These are phyloP conservation scores for Hypsopygia costalis DNA, from an alignment of 2,888 invertebrate genomes.

Conservation along the genomic window DNA sequence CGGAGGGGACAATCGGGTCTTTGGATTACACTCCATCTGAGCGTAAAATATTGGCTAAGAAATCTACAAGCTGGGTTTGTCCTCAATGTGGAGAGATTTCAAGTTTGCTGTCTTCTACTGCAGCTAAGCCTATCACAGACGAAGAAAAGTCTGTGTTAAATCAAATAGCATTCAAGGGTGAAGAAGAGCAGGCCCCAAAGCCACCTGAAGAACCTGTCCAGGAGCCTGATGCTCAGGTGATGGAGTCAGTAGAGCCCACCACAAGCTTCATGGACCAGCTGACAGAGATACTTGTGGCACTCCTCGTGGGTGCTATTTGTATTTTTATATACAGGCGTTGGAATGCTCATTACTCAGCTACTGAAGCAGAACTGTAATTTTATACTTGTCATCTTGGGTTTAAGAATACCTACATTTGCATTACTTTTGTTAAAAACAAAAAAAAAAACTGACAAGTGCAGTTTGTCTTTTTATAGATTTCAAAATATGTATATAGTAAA, in stretches of 20 bases:
- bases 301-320: conserved; percentile 64
- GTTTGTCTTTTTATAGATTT: no score
- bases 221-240: conserved; percentile 48
- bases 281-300: conserved; percentile 62
- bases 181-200: conserved; percentile 62
- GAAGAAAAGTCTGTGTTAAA: conserved; percentile 70
- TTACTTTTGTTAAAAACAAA: conserved; percentile 5
- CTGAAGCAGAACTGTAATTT: conserved; percentile 53
- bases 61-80: conserved; percentile 76
- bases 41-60: conserved; percentile 88
- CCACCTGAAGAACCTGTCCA: conserved; percentile 48
- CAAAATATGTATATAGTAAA: no score
- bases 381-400: conserved; percentile 10
- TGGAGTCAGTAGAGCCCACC: conserved; percentile 59
- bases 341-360: conserved; percentile 43
- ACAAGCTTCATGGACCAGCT: conserved; percentile 65
- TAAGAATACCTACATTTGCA: conserved; percentile 23
- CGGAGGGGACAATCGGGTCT: conserved; percentile 94
- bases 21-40: conserved; percentile 94
- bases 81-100: conserved; percentile 66
- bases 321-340: conserved; percentile 71
- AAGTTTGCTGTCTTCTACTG: conserved; percentile 60
- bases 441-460: no score
- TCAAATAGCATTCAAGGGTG: conserved; percentile 75
- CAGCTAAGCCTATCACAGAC: conserved; percentile 70